Evolutionary conservation across 2,113 vertebrate genomes (phyloP), one percentile per base, ranked within the genome.

Genomic region (Quiscalus mexicanus): DNA sequence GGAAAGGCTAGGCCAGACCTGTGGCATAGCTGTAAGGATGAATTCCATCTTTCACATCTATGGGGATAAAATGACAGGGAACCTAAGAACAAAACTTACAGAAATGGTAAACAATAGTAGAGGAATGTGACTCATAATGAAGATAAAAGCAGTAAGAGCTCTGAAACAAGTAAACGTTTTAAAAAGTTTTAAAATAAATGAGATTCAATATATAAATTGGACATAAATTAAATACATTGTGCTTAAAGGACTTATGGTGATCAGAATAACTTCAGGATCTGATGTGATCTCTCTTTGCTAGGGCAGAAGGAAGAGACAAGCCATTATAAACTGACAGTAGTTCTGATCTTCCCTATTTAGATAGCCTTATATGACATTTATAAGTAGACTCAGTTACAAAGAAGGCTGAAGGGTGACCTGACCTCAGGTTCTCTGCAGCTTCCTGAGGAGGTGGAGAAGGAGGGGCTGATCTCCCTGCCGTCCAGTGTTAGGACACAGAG

Each of bases 401-500:
- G 55, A 59, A 59, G 31, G 10, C 9, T 49, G 37, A 63, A 13
- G 35, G 4, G 9, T 0, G 2, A 77, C 49, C 14, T 0, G 2
- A 81, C 24, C 7, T 68, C 28, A 33, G 41, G 24, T 7, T 42
- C 17, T 41, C 49, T n/a, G 5, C 20, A 55, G 28, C 35, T 81
- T 84, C 22, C 39, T 73, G 68, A 87, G n/a, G 10, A 52, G 14
- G 10, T 4, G 5, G 20, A 62, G 33, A 56, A 11, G 10, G 18
- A 75, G 27, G 21, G 67, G 30, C 27, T 89, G 49, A 73, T 18
- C 27, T 70, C 24, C 9, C 22, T 49, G 27, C 4, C 7, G 37
- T 41, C 20, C 49, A 45, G 6, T 24, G 44, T 45, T 11, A 35
- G 33, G 20, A 55, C 9, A 3, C 0, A 0, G 17, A 12, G 20